Evolutionary conservation across 37 sponge, comb jelly and placozoan species (phyloP), one percentile per base, ranked within the genome.

Genomic region (Chondrilla cf. caribensis): DNA sequence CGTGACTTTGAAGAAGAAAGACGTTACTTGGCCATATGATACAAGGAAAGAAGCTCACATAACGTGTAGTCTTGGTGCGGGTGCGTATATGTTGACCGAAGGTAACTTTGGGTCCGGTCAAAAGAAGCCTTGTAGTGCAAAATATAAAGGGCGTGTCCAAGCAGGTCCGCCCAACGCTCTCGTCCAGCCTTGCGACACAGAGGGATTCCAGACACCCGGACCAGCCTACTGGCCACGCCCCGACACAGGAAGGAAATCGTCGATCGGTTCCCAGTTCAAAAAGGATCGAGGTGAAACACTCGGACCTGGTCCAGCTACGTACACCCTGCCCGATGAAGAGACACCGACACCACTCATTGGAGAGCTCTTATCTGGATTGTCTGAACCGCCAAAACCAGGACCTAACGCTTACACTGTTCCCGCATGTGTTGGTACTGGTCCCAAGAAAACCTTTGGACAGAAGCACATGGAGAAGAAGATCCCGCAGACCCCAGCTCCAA

Each of bases 171-270:
- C 86, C 42, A 85, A 89, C 71, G 18, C 29, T 2, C 29, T 72
- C 4, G 72, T 89, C 9, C 86, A 85, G 43, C 90, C 90, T 0
- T 76, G 60, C 25, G 90, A 89, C 79, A 89, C 90, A 29, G 41
- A 60, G 78, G 90, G 90, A 0, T 85, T 89, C 40, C 14, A 82
- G 19, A 85, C 90, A 2, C 90, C 90, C 22, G 90, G 90, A n/a
- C 82, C 79, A 2, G 28, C 43, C 33, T 85, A 71, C 55, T 51
- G 83, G 39, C 86, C 83, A 25, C 39, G 72, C 6, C 84, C 85
- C 24, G 89, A 58, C 47, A 51, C 79, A 36, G 89, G 89, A 8
- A 58, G 62, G 7, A 26, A 84, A 58, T 43, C 84, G 25, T 36
- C 64, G 28, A 18, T 84, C 22, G 81, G 82, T 18, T 5, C 26